These are phyloP conservation scores for Phasianus colchicus DNA, from an alignment of 2,113 vertebrate genomes.

Conservation along the genomic window DNA sequence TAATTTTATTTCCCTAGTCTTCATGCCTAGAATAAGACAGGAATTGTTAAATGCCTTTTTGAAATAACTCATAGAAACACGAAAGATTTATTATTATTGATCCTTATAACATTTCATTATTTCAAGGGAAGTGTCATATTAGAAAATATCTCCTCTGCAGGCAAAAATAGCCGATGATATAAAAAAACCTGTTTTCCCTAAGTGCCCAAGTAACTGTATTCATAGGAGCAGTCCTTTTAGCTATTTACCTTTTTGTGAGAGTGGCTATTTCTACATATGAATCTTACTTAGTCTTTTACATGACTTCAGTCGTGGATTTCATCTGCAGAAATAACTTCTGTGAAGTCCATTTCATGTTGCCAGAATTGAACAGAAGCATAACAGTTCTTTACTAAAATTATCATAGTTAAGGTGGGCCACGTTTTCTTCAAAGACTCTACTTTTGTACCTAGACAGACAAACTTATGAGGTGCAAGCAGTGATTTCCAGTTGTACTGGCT, in stretches of 20 bases:
- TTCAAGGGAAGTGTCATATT: not conserved
- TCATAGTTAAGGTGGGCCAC: rapidly evolving
- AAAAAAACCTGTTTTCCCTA: not conserved
- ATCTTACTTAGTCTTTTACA: not conserved
- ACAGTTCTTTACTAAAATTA: not conserved
- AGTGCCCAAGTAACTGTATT: not conserved
- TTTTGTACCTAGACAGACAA: not conserved
- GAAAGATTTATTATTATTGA: not conserved
- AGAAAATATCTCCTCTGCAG: not conserved
- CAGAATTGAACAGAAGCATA: not conserved
- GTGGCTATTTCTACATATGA: not conserved
- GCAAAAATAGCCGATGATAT: not conserved
- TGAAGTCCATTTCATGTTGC: not conserved
- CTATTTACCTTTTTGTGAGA: not conserved
- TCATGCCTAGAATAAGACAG: not conserved
- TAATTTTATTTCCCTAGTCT: not conserved
- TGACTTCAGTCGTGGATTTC: not conserved
- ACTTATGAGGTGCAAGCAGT: not conserved
- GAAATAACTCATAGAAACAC: not conserved
- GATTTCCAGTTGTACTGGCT: not conserved
- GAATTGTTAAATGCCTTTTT: not conserved
- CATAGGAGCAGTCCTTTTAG: not conserved
- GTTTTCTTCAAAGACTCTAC: not conserved
- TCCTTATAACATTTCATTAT: not conserved
- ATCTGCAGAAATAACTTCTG: not conserved